Evolutionary conservation across 1,140 invertebrate species (phyloP), one percentile per base, ranked within the genome.

Genomic region (Popillia japonica): DNA sequence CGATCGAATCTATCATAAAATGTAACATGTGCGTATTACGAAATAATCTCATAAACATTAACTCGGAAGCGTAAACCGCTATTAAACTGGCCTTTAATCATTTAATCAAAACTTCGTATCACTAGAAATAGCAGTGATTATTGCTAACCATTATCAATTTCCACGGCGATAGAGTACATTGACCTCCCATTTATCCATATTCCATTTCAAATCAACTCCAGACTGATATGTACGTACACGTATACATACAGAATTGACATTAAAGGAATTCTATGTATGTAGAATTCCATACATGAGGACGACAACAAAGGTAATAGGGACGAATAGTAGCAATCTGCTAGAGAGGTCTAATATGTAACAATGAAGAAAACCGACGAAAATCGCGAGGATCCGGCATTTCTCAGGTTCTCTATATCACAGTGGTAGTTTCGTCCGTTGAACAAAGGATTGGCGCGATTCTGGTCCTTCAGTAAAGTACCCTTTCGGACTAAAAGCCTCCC

Each of bases 361-460:
- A n/a, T 14, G 44, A 4, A 48, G 44, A 48, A 14, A 48, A 48
- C 44, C 17, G 4, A 11, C 7, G 4, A n/a, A 14, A 48, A 14
- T 48, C 44, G 11, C 11, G 17, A 10, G 11, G 4, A 48, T 48
- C 44, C 44, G 44, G 17, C 44, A 48, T 48, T 10, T 48, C 44
- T 10, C 44, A 4, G 44, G 7, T n/a, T n/a, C 6, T n/a, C 11
- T 48, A 10, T n/a, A 10, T 11, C 11, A 3, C 44, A 4, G 11
- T 11, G 11, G 44, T 48, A 48, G 44, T 48, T 48, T 48, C 44
- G 44, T 14, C 11, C 44, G 8, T 48, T n/a, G 44, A 76, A 76
- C 75, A 76, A 76, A 76, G 75, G 23, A 61, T 27, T 40, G 14
- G 48, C 22, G 44, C 75, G 44, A 76, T 22, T 59, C 8, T 76